Evolutionary conservation across 2,797 vertebrate genomes (phyloP), one percentile per base, ranked within the genome.

Genomic region (Ptychadena robeensis): DNA sequence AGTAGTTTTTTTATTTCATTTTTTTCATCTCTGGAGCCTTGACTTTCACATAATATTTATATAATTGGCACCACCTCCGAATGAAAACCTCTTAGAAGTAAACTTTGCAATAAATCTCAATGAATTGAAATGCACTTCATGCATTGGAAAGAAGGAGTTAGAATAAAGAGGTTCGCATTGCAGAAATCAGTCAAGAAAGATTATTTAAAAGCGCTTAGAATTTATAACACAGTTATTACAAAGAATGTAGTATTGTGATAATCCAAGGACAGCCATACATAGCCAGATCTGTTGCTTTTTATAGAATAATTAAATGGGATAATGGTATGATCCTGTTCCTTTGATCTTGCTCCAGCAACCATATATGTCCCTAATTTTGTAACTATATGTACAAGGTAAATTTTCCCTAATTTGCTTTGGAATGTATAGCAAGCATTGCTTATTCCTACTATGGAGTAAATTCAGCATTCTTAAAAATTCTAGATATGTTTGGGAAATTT

Each of bases 21-120:
- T 67, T 87, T 89, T 88, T 86, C 82, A 81, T 84, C 87, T 86
- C 66, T 63, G 40, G 78, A 88, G 82, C 28, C 81, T 88, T 86
- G 80, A 85, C 76, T 87, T 91, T 88, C 85, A 81, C 53, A 82
- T 38, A 88, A 75, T 89, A 85, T 91, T 92, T 89, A 89, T 64
- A 68, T 79, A 38, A 27, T 80, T 87, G 85, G 88, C 88, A 91
- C 75, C 34, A 88, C 87, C 89, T 90, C 79, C 87, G 69, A 86
- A 73, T 88, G 85, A 87, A 87, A 84, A 75, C 78, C 35, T 86
- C 85, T 81, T 27, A 81, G 88, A 92, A 91, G 91, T 86, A 91
- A 79, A 78, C 18, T 57, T 15, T 82, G 28, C 69, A 90, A 87
- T 87, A 87, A 90, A 88, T 83, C 80, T 37, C 89, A 91, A 89